Base-by-base conservation (phyloP, 2,797 vertebrate genomes). In the Semaprochilodus insignis region DNA sequence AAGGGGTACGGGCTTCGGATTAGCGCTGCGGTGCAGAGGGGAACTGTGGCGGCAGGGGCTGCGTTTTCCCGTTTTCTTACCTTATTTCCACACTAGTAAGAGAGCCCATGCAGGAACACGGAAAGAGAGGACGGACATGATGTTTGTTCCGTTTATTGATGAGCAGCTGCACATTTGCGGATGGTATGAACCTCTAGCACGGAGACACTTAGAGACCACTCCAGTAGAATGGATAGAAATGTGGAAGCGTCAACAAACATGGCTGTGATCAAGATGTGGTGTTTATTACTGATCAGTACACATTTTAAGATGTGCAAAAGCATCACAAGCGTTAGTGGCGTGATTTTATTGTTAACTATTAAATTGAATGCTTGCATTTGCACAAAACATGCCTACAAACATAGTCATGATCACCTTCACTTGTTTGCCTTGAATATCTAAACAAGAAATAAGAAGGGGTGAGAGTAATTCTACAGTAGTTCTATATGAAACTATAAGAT, bases 281-380 rank as follows among this genome's bases (percentile, higher is more conserved):
- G 16, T 48, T 67, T 27, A 81, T 74, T 65, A n/a, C 15, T 67
- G 51, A 4, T 48, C 4, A 67, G 10, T 14, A n/a, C 8, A 19
- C 10, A 82, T 25, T 34, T 54, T 34, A 6, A 36, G 15, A 23
- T 13, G 2, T 3, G 4, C 16, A 36, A 48, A 73, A 57, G 14
- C 44, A 65, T 65, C 16, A 48, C 57, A 72, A 13, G n/a, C 23
- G 8, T 65, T 40, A 34, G 40, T 81, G 52, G 34, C 71, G 71
- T 59, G 8, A 63, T 44, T 80, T 77, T 76, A 75, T 75, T 84
- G 1, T 75, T 80, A 75, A 31, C 62, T 80, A 80, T 80, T 70
- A 76, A 60, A 63, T 27, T 52, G 34, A 52, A 62, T 69, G 36
- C 36, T 74, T 80, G 19, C 44, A 62, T 60, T 63, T 70, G 23